Base-by-base conservation (phyloP, 2,888 invertebrate genomes). In the Cheilosia scutellata region DNA sequence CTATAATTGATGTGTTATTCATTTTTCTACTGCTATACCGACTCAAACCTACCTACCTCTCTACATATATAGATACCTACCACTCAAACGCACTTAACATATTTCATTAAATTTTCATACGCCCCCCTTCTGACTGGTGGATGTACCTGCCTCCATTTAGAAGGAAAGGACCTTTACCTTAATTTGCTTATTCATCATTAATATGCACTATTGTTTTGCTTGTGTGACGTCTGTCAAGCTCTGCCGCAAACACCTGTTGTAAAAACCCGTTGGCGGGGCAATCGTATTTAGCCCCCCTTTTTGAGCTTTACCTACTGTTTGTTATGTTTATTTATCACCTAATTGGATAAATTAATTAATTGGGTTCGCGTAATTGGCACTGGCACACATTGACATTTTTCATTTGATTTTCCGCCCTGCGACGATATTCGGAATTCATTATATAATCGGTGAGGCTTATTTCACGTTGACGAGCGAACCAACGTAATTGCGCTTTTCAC, bases 401-500 rank as follows among this genome's bases (percentile, higher is more conserved):
- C 82, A 86, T 86, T 76, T 57, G 76, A 72, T 76, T 80, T 80
- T 80, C 76, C 71, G 27, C 63, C 66, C 75, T 60, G 71, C 65
- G 71, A 86, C 75, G 62, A 77, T 76, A 82, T 86, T 62, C 63
- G 51, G 72, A 86, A 82, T 84, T 86, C 82, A 82, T 82, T 86
- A 77, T 76, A 72, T 86, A 86, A 82, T 82, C 82, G 80, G 42
- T 66, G 62, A 57, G 62, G 68, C 72, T 76, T 71, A 76, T 68
- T 82, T 77, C 66, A 76, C 76, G 75, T 66, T 84, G 86, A 86
- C 86, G 82, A 82, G 49, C 86, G 62, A 82, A 82, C 66, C 82
- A 76, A 82, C 60, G 63, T 80, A 86, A 86, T 86, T 82, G 86
- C 77, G 62, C 86, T 86, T 82, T 86, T 82, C 76, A 82, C 86